A percentile compares a stretch with the other conserved stretches of the same genome.
Conservation (phyloP, 2,888 invertebrate species). For the Ischnura elegans region DNA sequence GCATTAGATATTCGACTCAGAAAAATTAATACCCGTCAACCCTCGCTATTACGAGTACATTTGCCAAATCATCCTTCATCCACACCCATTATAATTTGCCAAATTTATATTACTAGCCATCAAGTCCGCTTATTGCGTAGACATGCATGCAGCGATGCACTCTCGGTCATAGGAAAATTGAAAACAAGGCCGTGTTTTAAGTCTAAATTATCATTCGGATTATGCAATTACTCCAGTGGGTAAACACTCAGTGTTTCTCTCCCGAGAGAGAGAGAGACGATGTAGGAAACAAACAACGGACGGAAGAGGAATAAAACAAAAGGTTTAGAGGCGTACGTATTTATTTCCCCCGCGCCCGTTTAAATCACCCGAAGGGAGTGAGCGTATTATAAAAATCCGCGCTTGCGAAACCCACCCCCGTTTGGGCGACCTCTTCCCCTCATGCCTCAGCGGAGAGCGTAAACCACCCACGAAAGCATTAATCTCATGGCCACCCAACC, state of each 20-base stretch:
- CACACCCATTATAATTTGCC: too few relatives aligned
- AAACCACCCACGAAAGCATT: constrained; percentile 28
- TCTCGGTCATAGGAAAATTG: background rate
- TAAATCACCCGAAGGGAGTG: background rate
- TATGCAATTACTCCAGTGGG: background rate
- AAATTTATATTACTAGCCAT: too few relatives aligned
- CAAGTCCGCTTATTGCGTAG: too few relatives aligned
- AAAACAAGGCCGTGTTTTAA: background rate
- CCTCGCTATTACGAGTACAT: background rate
- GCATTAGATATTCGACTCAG: too few relatives aligned
- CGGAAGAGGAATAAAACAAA: background rate
- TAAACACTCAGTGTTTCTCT: background rate
- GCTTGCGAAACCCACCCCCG: background rate
- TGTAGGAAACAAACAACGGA: background rate
- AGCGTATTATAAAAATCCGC: constrained; percentile 9
- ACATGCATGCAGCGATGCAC: background rate
- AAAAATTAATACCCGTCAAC: too few relatives aligned
- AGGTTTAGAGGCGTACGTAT: background rate
- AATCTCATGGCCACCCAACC: background rate
- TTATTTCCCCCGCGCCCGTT: background rate
- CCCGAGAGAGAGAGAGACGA: background rate
- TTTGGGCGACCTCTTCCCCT: background rate
- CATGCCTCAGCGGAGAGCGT: background rate
- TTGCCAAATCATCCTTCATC: too few relatives aligned
- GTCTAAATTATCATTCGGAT: background rate